Evolutionary conservation across 2,888 invertebrate species (phyloP).

Genomic region (Oxyteleia sp.): DNA sequence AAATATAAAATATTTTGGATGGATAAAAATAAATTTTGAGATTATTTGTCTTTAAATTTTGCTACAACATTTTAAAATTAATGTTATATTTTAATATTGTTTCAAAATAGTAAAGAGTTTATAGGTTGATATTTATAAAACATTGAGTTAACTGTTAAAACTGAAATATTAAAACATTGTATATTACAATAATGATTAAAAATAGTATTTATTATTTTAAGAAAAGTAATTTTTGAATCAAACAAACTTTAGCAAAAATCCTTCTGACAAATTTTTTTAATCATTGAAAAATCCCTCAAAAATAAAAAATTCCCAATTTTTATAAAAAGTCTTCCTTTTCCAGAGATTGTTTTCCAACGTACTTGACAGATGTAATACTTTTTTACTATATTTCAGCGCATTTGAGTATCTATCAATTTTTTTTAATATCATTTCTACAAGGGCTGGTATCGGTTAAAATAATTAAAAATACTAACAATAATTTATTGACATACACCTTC

Average conservation of each 20-base stretch:
- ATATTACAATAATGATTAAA: neutral
- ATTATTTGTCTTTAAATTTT: too few relatives aligned
- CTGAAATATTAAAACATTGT: neutral
- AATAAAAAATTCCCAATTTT: neutral
- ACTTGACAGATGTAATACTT: neutral
- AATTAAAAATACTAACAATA: too few relatives aligned
- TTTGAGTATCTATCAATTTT: neutral
- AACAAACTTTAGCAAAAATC: neutral
- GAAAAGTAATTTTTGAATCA: neutral
- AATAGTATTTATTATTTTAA: neutral
- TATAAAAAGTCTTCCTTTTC: neutral
- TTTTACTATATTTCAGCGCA: neutral
- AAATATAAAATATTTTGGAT: too few relatives aligned
- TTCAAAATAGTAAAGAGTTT: neutral
- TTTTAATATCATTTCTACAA: too few relatives aligned
- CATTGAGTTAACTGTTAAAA: neutral
- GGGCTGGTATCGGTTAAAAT: too few relatives aligned
- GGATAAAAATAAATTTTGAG: too few relatives aligned
- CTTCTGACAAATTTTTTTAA: too few relatives aligned
- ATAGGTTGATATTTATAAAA: neutral
- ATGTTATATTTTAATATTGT: too few relatives aligned
- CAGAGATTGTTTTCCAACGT: neutral
- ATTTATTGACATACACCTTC: too few relatives aligned
- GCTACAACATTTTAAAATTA: too few relatives aligned
- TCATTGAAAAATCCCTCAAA: neutral